A percentile compares a stretch with the other conserved stretches of the same genome.
Evolutionary conservation across 1,140 invertebrate species (phyloP).

Genomic region (Bombus waltoni): DNA sequence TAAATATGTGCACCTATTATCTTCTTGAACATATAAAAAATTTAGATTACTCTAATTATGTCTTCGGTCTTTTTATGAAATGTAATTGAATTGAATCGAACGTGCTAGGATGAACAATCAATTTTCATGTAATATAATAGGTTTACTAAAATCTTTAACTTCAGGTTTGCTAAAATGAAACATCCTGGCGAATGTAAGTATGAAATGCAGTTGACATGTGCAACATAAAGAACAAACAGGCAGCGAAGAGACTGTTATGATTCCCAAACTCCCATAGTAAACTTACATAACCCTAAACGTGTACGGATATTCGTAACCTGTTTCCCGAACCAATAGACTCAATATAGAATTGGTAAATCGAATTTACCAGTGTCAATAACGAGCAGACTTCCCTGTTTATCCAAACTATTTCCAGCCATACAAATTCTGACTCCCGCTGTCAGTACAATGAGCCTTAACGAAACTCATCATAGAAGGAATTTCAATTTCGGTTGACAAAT

Average conservation of each 20-base stretch:
- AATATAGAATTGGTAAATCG: not conserved
- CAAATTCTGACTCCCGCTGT: not conserved
- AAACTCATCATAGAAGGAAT: not conserved
- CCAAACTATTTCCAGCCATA: not conserved
- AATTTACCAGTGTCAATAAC: not conserved
- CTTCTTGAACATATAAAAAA: too few species aligned
- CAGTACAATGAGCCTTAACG: not conserved
- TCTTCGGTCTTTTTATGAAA: too few species aligned
- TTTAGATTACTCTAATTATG: too few species aligned
- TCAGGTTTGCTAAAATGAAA: too few species aligned
- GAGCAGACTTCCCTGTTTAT: not conserved
- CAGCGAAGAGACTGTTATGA: not conserved
- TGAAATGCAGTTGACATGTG: not conserved
- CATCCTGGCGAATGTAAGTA: not conserved
- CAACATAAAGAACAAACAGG: slow-evolving; percentile 59
- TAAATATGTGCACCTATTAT: too few species aligned
- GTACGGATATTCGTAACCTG: not conserved
- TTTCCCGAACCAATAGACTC: not conserved
- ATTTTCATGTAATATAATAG: too few species aligned
- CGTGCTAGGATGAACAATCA: too few species aligned
- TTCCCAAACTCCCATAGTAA: not conserved
- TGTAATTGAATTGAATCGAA: too few species aligned
- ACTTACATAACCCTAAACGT: not conserved
- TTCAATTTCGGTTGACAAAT: not conserved
- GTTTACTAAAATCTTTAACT: too few species aligned